Percentiles rank a stretch among this genome's conserved stretches.
phyloP scores from a whole-genome alignment of 2,888 invertebrate genomes.

The Andrena dorsata region DNA sequence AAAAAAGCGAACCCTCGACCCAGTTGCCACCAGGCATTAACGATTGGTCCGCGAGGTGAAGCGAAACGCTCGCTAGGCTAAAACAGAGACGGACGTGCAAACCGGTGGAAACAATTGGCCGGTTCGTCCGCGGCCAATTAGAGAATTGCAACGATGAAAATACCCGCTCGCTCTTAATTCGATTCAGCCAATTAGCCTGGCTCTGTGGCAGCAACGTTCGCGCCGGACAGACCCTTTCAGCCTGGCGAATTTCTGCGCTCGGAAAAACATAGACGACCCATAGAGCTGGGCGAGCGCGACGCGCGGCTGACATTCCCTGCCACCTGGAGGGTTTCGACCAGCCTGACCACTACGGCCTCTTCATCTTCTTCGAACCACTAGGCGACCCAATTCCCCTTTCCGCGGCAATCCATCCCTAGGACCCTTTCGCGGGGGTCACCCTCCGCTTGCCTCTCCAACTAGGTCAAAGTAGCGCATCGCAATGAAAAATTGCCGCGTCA shows the following conservation, averaged over 20 bases:
- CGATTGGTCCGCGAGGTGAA: no score
- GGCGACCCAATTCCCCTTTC: neutral
- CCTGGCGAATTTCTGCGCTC: neutral
- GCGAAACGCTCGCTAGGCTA: constrained; percentile 42
- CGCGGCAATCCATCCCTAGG: neutral
- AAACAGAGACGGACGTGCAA: constrained; percentile 79
- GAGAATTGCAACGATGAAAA: constrained; percentile 80
- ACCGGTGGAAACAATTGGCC: constrained; percentile 82
- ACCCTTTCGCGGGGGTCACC: neutral
- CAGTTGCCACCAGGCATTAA: no score
- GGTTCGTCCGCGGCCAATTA: constrained; percentile 82
- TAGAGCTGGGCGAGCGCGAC: neutral
- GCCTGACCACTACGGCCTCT: neutral
- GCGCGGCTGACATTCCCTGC: neutral
- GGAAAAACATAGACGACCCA: neutral
- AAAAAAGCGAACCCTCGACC: no score
- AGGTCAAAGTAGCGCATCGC: constrained; percentile 38
- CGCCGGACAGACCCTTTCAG: neutral
- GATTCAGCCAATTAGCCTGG: constrained; percentile 81
- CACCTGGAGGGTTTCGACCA: no score
- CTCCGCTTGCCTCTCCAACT: constrained; percentile 18
- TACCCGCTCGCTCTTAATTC: constrained; percentile 79
- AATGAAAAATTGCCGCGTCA: constrained; percentile 47
- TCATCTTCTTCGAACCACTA: neutral
- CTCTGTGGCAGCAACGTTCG: constrained; percentile 13